A percentile compares a stretch with the other conserved stretches of the same genome.
These are phyloP conservation scores for Esox lucius DNA, from an alignment of 2,797 vertebrate species.

Conservation along the genomic window DNA sequence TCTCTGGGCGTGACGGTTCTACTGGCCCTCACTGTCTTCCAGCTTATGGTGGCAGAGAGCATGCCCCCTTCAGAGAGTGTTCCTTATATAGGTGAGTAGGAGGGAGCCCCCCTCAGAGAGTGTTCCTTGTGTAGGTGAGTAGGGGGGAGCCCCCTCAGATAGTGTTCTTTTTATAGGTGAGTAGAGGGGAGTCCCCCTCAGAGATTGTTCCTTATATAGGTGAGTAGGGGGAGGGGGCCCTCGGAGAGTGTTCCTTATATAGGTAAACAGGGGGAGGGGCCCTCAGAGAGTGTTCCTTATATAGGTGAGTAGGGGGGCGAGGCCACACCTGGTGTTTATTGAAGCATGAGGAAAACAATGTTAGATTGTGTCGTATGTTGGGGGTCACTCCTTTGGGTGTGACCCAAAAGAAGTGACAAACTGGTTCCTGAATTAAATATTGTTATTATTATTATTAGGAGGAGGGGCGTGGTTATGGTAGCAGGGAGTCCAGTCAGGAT, in stretches of 20 bases:
- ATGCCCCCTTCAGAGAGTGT: slow-evolving; percentile 98
- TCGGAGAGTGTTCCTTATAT: background rate
- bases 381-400: too few relatives aligned
- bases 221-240: slow-evolving; percentile 53
- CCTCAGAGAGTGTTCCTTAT: slow-evolving; percentile 73
- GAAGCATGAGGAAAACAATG: too few relatives aligned
- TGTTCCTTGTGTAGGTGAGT: background rate
- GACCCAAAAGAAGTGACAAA: too few relatives aligned
- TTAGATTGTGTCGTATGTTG: too few relatives aligned
- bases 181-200: background rate
- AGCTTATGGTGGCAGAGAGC: slow-evolving; percentile 97
- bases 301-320: slow-evolving; percentile 92
- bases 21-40: slow-evolving; percentile 95
- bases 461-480: too few relatives aligned
- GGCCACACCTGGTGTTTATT: too few relatives aligned
- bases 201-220: slow-evolving; percentile 67
- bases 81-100: slow-evolving; percentile 88
- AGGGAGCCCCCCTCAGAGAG: background rate
- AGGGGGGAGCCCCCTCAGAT: too few relatives aligned
- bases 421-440: too few relatives aligned
- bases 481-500: too few relatives aligned
- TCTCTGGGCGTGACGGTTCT: slow-evolving; percentile 95
- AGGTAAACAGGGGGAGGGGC: too few relatives aligned
- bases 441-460: too few relatives aligned
- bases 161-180: background rate